Evolutionary conservation across 2,113 vertebrate species (phyloP).

Genomic region (Perca schrenkii): DNA sequence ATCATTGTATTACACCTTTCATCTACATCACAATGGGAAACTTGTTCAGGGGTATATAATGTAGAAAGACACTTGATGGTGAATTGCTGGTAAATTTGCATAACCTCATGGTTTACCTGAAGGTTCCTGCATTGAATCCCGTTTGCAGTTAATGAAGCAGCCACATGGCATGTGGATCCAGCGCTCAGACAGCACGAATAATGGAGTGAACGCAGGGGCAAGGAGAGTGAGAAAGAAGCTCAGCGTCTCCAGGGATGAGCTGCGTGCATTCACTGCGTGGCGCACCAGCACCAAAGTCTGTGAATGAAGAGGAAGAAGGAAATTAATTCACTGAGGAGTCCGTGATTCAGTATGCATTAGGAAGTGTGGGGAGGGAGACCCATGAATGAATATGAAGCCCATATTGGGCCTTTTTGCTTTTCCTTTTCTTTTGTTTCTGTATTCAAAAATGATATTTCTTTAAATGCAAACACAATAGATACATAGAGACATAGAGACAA

Average conservation of each 20-base stretch:
- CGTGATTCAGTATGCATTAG: conserved; percentile 45
- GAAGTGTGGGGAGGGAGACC: conserved; percentile 1
- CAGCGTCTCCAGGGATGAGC: conserved; percentile 87
- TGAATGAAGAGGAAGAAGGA: conserved; percentile 44
- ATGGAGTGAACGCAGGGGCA: conserved; percentile 88
- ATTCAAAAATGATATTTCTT: not conserved
- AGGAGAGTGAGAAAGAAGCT: conserved; percentile 94
- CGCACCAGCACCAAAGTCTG: conserved; percentile 91
- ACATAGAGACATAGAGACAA: not conserved
- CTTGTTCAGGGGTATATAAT: not conserved
- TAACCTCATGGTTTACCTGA: conserved; percentile 60
- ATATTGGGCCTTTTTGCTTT: not conserved
- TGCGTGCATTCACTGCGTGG: conserved; percentile 85
- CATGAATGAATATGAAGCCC: conserved; percentile 33
- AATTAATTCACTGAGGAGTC: conserved; percentile 55
- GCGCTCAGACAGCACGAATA: conserved; percentile 93
- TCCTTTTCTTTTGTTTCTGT: not conserved
- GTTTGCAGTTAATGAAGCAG: conserved; percentile 95
- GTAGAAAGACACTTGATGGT: not conserved
- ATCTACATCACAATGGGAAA: not conserved
- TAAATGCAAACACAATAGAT: not conserved
- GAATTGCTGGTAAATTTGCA: not conserved
- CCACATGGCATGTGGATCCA: conserved; percentile 97
- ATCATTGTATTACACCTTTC: not conserved
- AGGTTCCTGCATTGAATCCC: conserved; percentile 74